phyloP scores from a whole-genome alignment of 2,888 invertebrate species.

The Villa cingulata region DNA sequence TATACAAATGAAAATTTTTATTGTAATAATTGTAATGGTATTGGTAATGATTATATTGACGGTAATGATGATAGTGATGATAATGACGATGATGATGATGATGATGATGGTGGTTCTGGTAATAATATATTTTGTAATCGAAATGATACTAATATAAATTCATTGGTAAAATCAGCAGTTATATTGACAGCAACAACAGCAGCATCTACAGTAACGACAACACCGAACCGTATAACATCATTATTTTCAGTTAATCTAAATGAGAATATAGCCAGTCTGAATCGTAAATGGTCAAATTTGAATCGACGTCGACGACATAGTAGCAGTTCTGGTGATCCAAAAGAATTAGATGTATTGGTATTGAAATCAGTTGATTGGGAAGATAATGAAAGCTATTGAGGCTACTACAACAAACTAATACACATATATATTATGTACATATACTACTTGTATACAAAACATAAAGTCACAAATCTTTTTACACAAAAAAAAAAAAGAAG shows the following conservation, averaged over 20 bases:
- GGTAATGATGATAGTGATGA: constrained; percentile 5
- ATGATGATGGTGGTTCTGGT: constrained; percentile 1
- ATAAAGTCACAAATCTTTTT: background rate
- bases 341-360: constrained; percentile 34
- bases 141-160: background rate
- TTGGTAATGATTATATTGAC: background rate
- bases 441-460: no score
- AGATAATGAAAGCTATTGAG: constrained; percentile 33
- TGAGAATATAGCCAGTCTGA: constrained; percentile 26
- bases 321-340: constrained; percentile 33
- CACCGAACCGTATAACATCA: constrained; percentile 24
- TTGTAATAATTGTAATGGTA: background rate
- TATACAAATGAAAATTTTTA: no score
- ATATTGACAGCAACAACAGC: no score
- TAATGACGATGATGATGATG: constrained; percentile 4
- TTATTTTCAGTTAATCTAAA: constrained; percentile 31
- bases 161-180: background rate
- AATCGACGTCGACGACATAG: constrained; percentile 26
- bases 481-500: background rate
- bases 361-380: constrained; percentile 36
- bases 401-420: no score
- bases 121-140: background rate
- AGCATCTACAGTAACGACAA: constrained; percentile 8
- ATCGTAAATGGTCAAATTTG: constrained; percentile 33
- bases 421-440: no score